Conservation (phyloP, 2,113 vertebrate genomes). For the Atractosteus spatula region DNA sequence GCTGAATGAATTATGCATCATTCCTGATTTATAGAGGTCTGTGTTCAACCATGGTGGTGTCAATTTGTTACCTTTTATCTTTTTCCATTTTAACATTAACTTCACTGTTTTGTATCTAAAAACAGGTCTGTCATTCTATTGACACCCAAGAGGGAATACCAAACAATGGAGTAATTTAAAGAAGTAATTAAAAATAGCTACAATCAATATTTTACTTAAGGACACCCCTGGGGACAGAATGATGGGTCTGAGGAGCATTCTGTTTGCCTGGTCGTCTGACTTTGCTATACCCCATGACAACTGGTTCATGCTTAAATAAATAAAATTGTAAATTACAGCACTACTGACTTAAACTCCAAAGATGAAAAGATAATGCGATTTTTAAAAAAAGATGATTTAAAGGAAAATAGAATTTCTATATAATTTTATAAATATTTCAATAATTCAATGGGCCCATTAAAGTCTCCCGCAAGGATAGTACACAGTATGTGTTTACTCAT, state of each 20-base stretch:
- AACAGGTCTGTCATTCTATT: conserved; percentile 53
- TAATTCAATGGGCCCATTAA: no score
- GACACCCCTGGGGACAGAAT: conserved; percentile 38
- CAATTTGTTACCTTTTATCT: conserved; percentile 32
- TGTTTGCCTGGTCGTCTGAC: conserved; percentile 39
- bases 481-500: no score
- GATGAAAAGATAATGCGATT: no score
- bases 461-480: no score
- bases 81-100: conserved; percentile 37
- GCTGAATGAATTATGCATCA: conserved; percentile 76
- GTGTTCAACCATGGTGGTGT: conserved; percentile 47
- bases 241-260: conserved; percentile 42
- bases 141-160: conserved; percentile 63
- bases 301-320: conserved; percentile 28
- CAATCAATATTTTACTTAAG: conserved; percentile 75
- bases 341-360: no score
- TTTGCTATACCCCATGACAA: conserved; percentile 51
- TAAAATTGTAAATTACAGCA: no score
- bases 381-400: no score
- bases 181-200: conserved; percentile 75
- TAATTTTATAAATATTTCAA: no score
- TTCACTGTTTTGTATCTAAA: conserved; percentile 35
- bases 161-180: conserved; percentile 73
- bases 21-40: conserved; percentile 70
- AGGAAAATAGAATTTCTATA: no score